phyloP scores from a whole-genome alignment of 1,140 invertebrate genomes.

The Dufourea novaeangliae region DNA sequence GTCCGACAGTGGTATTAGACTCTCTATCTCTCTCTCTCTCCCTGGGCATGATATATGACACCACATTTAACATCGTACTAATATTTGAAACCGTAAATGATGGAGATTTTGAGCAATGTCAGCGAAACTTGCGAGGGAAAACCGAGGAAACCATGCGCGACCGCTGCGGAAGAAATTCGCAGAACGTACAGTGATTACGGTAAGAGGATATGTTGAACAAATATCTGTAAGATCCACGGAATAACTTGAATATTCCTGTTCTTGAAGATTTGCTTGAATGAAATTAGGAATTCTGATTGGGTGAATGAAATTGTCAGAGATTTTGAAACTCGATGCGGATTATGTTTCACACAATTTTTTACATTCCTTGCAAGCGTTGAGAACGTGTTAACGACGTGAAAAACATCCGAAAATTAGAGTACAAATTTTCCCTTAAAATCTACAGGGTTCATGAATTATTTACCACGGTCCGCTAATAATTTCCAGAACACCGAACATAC shows the following conservation, averaged over 20 bases:
- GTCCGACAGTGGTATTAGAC: constrained; percentile 38
- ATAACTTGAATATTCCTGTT: too few relatives aligned
- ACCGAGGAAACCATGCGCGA: neutral
- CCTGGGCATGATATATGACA: constrained; percentile 16
- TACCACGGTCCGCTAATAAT: neutral
- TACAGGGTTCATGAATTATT: neutral
- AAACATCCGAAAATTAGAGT: neutral
- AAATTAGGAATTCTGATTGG: too few relatives aligned
- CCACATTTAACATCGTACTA: constrained; percentile 28
- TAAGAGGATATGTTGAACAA: too few relatives aligned
- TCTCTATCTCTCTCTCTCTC: neutral
- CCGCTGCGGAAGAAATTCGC: neutral
- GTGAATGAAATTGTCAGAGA: too few relatives aligned
- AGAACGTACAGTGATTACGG: neutral
- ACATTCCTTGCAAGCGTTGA: neutral
- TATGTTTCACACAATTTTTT: too few relatives aligned
- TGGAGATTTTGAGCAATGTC: neutral
- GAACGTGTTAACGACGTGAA: neutral
- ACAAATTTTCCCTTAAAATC: neutral
- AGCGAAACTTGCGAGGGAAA: constrained; percentile 1
- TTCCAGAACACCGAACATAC: neutral
- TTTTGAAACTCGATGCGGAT: too few relatives aligned
- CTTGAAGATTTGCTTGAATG: too few relatives aligned
- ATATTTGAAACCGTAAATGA: constrained; percentile 32
- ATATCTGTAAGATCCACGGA: too few relatives aligned